Conservation (phyloP, 2,797 vertebrate species). For the Takifugu ocellatus region DNA sequence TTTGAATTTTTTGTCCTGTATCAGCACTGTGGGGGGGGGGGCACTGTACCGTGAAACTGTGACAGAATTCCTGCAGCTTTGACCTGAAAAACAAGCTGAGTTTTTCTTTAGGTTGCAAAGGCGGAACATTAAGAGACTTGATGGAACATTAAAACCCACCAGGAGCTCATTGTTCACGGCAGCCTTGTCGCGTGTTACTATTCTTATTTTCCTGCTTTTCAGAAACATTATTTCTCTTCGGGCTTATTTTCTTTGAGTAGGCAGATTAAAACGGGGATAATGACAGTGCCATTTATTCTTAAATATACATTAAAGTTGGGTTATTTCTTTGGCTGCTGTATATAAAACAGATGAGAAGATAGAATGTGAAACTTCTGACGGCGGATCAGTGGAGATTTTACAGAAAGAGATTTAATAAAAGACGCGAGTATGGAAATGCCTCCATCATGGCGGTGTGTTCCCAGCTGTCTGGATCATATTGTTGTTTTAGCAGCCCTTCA, state of each 20-base stretch:
- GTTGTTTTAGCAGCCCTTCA: slow-evolving; percentile 25
- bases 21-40: no score
- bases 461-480: slow-evolving; percentile 32
- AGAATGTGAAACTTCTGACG: neutral
- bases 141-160: neutral
- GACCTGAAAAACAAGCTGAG: neutral
- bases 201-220: neutral
- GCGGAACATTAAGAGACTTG: slow-evolving; percentile 1
- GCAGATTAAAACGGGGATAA: neutral
- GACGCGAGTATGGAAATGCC: neutral
- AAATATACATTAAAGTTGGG: neutral
- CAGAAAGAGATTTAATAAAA: slow-evolving; percentile 49
- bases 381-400: slow-evolving; percentile 10
- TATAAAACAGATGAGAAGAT: neutral
- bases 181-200: no score
- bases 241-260: neutral
- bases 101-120: slow-evolving; percentile 7
- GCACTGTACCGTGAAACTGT: neutral
- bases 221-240: neutral
- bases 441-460: slow-evolving; percentile 8
- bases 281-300: neutral
- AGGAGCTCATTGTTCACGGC: neutral
- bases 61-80: neutral
- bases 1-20: neutral
- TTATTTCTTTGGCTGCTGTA: neutral